Percentiles rank a stretch among this genome's conserved stretches.
phyloP scores from a whole-genome alignment of 1,140 invertebrate species.

The Condylostylus longicornis region DNA sequence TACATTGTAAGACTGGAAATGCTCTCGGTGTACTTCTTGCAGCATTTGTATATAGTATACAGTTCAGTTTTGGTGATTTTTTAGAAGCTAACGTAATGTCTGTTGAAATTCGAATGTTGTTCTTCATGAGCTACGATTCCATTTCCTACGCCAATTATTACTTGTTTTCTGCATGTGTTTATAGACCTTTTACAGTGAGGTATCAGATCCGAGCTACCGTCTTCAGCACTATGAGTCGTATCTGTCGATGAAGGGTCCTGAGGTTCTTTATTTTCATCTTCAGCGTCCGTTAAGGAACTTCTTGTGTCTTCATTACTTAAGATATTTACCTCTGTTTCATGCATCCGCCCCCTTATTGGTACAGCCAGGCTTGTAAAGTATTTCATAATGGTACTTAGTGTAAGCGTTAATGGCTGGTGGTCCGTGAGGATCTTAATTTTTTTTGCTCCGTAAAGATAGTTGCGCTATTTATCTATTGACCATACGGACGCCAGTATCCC shows the following conservation, averaged over 20 bases:
- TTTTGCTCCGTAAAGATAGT: conserved; percentile 12
- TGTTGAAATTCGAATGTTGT: background rate
- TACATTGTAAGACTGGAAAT: too few species aligned
- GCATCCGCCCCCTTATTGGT: conserved; percentile 24
- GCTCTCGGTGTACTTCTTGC: too few species aligned
- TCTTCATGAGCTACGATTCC: background rate
- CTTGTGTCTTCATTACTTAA: conserved; percentile 16
- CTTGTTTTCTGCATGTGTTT: background rate
- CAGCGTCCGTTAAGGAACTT: conserved; percentile 4
- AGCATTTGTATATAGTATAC: background rate
- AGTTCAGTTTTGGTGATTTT: background rate
- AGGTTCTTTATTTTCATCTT: background rate
- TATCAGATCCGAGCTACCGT: background rate
- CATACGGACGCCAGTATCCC: conserved; percentile 18
- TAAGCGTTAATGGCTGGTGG: conserved; percentile 27
- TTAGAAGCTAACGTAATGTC: background rate
- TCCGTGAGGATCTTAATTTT: conserved; percentile 13
- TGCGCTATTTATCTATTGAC: conserved; percentile 24
- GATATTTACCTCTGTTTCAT: conserved; percentile 18
- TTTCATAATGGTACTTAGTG: conserved; percentile 24
- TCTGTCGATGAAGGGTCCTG: background rate
- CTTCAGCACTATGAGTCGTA: background rate
- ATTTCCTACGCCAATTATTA: background rate
- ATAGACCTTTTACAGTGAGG: background rate
- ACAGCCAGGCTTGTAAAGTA: conserved; percentile 18